These are phyloP conservation scores for Propithecus perrieri DNA, from an alignment of 2,797 vertebrate genomes.

Conservation along the genomic window DNA sequence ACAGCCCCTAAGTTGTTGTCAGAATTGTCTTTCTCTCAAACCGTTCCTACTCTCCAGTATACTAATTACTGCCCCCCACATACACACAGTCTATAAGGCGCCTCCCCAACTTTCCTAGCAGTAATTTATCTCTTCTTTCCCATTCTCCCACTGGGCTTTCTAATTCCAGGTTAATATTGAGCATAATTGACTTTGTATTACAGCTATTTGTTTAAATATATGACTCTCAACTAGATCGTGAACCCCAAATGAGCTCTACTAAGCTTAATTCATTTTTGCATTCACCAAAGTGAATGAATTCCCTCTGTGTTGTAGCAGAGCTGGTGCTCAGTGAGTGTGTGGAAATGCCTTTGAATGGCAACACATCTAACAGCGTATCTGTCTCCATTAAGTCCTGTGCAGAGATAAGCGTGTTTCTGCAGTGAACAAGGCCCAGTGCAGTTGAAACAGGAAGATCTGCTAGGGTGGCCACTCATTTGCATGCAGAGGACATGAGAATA, in stretches of 20 bases:
- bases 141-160: not conserved
- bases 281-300: not conserved
- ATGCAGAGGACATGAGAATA: constrained; percentile 79
- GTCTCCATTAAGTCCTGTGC: constrained; percentile 82
- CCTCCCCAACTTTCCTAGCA: too few species aligned
- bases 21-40: not conserved
- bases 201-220: constrained; percentile 13
- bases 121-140: not conserved
- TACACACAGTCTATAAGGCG: fast-evolving
- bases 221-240: not conserved
- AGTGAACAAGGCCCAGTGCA: constrained; percentile 68
- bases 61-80: too few species aligned
- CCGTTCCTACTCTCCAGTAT: fast-evolving
- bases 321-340: fast-evolving
- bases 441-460: constrained; percentile 76
- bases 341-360: not conserved
- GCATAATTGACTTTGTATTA: not conserved
- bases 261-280: not conserved
- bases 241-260: not conserved
- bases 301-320: not conserved
- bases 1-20: fast-evolving
- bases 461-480: constrained; percentile 82
- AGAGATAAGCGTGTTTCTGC: constrained; percentile 80
- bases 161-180: not conserved
- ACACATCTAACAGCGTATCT: constrained; percentile 62